Base-by-base conservation (phyloP, 2,113 vertebrate species). In the Capricornis sumatraensis region DNA sequence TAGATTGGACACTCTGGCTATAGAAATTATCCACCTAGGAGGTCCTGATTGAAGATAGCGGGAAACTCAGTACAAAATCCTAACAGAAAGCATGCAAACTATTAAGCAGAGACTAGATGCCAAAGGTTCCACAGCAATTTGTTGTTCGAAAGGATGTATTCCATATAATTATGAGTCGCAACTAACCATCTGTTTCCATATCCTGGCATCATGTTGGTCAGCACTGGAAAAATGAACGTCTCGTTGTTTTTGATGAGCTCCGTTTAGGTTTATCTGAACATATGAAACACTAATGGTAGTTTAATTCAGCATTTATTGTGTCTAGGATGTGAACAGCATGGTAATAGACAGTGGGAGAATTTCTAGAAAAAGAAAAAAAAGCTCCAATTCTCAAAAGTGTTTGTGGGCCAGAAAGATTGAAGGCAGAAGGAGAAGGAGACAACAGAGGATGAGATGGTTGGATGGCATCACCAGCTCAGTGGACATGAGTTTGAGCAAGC, bases 141-240 rank as follows among this genome's bases (percentile, higher is more conserved):
- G 0, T 40, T 92, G 47, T 84, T 94, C 28, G 67, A 97, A 98
- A 94, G 81, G 95, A 87, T 57, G 79, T 87, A 53, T 76, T 83
- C 89, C 19, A 62, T 43, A 19, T 30, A 89, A 96, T 60, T 96
- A 45, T 67, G 86, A 74, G 94, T 78, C 1, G 7, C 97, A 95
- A 93, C 95, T 95, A 92, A 97, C 97, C 96, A 96, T 97, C 98
- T 98, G 96, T 6, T 21, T 92, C 47, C 78, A 84, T 53, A 71
- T 87, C 88, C 52, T 4, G 47, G 64, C 57, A 52, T 43, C 81
- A 33, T 71, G 67, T 21, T 93, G 97, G 78, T 93, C 60, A 97
- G 93, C 74, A 15, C 0, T 55, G 23, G 30, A 74, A 90, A 94
- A 97, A 55, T 7, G 84, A 97, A 71, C 47, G 87, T 96, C 60